These are phyloP conservation scores for Drosophila burlai DNA, from an alignment of 1,140 invertebrate species.

Conservation along the genomic window DNA sequence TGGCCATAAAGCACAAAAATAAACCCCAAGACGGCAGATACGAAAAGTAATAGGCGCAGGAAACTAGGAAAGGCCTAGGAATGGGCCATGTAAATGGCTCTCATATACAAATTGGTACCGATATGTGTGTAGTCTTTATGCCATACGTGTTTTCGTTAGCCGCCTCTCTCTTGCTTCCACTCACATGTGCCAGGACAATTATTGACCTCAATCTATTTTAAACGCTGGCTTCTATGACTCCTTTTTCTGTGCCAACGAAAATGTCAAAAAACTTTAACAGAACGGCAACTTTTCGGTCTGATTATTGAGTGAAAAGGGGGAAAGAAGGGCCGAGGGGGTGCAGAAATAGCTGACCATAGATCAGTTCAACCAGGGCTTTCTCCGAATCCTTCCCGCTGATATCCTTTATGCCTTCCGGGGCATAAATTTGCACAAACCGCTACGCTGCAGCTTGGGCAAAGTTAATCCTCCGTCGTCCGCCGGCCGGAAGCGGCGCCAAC, in stretches of 20 bases:
- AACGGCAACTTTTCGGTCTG: conserved; percentile 47
- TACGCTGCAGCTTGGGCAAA: conserved; percentile 61
- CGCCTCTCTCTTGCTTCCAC: not conserved
- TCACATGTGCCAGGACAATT: conserved; percentile 63
- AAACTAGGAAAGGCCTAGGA: conserved; percentile 15
- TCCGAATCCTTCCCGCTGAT: conserved; percentile 51
- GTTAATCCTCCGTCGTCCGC: conserved; percentile 64
- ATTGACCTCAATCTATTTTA: conserved; percentile 77
- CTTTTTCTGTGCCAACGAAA: conserved; percentile 31
- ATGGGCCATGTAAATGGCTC: conserved; percentile 44
- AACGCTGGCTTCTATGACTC: conserved; percentile 46
- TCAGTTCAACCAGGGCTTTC: conserved; percentile 45
- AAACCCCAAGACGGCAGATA: conserved; percentile 51
- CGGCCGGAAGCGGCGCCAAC: conserved; percentile 70
- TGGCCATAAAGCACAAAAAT: conserved; percentile 75
- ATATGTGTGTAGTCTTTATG: conserved; percentile 26
- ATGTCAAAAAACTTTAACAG: conserved; percentile 47
- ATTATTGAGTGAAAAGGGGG: conserved; percentile 29
- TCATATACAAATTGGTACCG: conserved; percentile 67
- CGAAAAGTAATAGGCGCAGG: conserved; percentile 29
- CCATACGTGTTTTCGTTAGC: conserved; percentile 32
- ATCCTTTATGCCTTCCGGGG: conserved; percentile 73
- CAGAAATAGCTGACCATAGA: conserved; percentile 56
- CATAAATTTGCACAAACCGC: conserved; percentile 71
- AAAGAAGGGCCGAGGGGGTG: conserved; percentile 1